Percentiles rank a stretch among this genome's conserved stretches.
Conservation (phyloP, 2,113 vertebrate species). For the Argyrosomus japonicus region DNA sequence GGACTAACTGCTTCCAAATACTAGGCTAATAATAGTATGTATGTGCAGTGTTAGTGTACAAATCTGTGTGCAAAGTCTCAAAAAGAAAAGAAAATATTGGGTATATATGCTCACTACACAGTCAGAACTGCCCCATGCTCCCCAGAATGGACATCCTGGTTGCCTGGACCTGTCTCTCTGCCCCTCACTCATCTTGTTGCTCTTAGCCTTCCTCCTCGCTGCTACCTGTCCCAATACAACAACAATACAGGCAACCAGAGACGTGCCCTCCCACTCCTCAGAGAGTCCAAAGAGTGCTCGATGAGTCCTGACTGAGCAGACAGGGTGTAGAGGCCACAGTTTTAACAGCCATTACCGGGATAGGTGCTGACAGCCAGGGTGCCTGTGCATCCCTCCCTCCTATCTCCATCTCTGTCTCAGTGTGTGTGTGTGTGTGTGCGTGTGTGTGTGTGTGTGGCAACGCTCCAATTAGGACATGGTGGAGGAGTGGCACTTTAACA, state of each 20-base stretch:
- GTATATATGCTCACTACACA: no score
- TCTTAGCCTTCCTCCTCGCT: background rate
- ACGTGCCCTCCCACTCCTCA: slow-evolving; percentile 40
- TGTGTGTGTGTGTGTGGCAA: background rate
- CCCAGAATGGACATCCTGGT: no score
- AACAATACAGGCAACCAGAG: slow-evolving; percentile 35
- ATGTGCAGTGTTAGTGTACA: no score
- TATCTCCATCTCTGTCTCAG: background rate
- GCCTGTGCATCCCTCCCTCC: slow-evolving; percentile 36
- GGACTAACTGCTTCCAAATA: no score
- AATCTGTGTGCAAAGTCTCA: no score
- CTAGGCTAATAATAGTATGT: no score
- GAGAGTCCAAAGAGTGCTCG: slow-evolving; percentile 43
- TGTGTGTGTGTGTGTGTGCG: background rate
- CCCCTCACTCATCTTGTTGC: background rate
- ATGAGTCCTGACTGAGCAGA: slow-evolving; percentile 73
- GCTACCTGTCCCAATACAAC: slow-evolving; percentile 48
- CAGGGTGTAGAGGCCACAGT: slow-evolving; percentile 73
- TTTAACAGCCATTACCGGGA: slow-evolving; percentile 78
- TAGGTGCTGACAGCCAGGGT: slow-evolving; percentile 72
- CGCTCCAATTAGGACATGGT: slow-evolving; percentile 43
- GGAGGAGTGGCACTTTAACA: slow-evolving; percentile 54
- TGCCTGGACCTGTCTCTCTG: background rate
- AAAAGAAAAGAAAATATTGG: no score
- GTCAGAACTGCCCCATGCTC: no score